Conservation (phyloP, 2,888 invertebrate genomes). For the Andrena flavipes region DNA sequence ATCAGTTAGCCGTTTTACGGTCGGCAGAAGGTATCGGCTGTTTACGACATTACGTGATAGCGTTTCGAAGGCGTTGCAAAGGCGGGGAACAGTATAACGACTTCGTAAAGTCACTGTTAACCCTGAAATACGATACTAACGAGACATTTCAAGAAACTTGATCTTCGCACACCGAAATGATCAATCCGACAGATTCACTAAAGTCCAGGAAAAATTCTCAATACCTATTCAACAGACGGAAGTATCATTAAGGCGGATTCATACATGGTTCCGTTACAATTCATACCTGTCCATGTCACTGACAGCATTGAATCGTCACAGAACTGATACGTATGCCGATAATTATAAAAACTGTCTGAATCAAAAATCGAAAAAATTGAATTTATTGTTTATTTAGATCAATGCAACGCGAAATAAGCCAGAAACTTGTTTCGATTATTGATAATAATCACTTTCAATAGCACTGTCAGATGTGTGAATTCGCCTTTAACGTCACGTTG, state of each 20-base stretch:
- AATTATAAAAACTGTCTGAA: background rate
- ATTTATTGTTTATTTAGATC: too few relatives aligned
- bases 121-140: slow-evolving; percentile 44
- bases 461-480: too few relatives aligned
- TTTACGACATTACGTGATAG: slow-evolving; percentile 63
- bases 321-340: too few relatives aligned
- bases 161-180: background rate
- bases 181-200: background rate
- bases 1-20: slow-evolving; percentile 64
- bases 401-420: background rate
- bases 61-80: slow-evolving; percentile 59
- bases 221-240: too few relatives aligned
- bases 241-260: too few relatives aligned
- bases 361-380: background rate
- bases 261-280: too few relatives aligned
- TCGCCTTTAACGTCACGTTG: too few relatives aligned
- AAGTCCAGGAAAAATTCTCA: background rate
- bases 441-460: too few relatives aligned
- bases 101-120: slow-evolving; percentile 33
- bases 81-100: slow-evolving; percentile 44
- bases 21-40: slow-evolving; percentile 40
- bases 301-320: too few relatives aligned
- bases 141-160: slow-evolving; percentile 22
- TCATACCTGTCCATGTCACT: too few relatives aligned
- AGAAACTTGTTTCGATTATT: background rate